Conservation (phyloP, 2,797 vertebrate genomes). For the Kryptopterus vitreolus region DNA sequence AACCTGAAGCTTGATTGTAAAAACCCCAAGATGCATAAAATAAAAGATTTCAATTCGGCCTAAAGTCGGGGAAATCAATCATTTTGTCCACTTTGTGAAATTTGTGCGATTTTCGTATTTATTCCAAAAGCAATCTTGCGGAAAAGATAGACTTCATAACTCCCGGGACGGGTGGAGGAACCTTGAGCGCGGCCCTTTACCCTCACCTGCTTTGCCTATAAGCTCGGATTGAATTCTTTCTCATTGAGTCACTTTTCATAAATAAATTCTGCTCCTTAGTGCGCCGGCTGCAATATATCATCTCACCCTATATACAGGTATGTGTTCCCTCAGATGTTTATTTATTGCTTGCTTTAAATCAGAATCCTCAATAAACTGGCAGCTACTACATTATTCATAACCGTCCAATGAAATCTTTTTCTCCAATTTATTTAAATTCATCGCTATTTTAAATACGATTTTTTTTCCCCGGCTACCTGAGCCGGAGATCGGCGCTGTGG, state of each 20-base stretch:
- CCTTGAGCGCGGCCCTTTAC: too few species aligned
- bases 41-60: neutral
- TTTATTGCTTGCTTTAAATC: neutral
- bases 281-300: neutral
- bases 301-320: neutral
- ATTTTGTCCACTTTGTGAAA: neutral
- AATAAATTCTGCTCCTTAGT: neutral
- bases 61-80: neutral
- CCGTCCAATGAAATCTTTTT: neutral
- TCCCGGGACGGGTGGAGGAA: too few species aligned
- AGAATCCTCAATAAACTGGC: neutral
- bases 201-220: neutral
- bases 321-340: neutral
- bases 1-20: neutral
- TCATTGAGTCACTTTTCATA: neutral
- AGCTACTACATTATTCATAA: neutral
- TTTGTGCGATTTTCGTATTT: neutral
- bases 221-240: neutral
- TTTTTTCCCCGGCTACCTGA: neutral
- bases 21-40: neutral
- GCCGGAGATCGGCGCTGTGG: neutral
- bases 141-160: neutral
- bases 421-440: neutral
- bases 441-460: neutral
- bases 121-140: neutral